These are phyloP conservation scores for Brachypalpus laphriformis DNA, from an alignment of 2,888 invertebrate species.

Conservation along the genomic window DNA sequence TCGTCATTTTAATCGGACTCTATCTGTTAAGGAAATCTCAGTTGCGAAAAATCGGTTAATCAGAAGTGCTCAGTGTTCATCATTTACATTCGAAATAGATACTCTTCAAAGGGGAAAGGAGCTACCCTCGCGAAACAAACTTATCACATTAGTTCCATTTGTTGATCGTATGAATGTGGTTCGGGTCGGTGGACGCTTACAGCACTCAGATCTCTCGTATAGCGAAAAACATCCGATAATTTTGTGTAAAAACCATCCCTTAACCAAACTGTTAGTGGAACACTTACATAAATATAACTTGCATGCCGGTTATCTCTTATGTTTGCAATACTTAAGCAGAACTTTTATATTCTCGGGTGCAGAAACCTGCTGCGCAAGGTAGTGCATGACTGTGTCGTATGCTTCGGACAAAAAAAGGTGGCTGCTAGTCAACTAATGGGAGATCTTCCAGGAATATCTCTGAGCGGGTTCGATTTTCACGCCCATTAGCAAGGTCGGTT, in stretches of 20 bases:
- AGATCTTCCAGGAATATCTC: conserved; percentile 22
- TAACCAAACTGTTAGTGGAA: neutral
- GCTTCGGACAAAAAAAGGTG: conserved; percentile 29
- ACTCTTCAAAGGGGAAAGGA: neutral
- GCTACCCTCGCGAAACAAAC: neutral
- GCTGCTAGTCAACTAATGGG: conserved; percentile 54
- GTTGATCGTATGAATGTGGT: neutral
- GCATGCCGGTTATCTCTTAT: neutral
- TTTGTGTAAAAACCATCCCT: conserved; percentile 12
- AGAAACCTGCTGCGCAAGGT: no score
- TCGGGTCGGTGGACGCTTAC: no score
- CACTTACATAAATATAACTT: conserved; percentile 9
- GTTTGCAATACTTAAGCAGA: no score
- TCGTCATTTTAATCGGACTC: neutral
- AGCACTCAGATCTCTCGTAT: neutral
- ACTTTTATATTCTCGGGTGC: no score
- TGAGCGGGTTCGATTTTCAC: conserved; percentile 38
- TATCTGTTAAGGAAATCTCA: neutral
- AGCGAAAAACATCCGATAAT: conserved; percentile 33
- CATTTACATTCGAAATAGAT: neutral
- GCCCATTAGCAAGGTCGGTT: conserved; percentile 33
- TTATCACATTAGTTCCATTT: neutral
- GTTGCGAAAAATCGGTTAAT: neutral
- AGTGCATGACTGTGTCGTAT: no score
- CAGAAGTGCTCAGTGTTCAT: neutral